Evolutionary conservation across 2,797 vertebrate genomes (phyloP).

Genomic region (Florisuga fusca): DNA sequence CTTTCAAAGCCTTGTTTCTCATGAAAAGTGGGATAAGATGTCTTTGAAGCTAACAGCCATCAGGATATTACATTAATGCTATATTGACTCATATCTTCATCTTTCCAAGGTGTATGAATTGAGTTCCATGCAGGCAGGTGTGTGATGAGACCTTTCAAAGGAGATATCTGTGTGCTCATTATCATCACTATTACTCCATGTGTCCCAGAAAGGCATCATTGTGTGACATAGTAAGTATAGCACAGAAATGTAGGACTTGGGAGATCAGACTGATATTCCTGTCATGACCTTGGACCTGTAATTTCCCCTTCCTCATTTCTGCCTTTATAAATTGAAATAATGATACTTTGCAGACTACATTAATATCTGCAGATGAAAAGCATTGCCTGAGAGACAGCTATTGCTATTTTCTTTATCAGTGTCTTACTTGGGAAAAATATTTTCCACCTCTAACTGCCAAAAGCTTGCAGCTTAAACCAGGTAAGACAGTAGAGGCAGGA

Average conservation of each 20-base stretch:
- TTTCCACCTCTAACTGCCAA: not conserved
- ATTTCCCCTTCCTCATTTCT: conserved; percentile 44
- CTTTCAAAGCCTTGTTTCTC: conserved; percentile 49
- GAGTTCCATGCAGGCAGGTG: conserved; percentile 1
- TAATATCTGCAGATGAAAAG: conserved; percentile 21
- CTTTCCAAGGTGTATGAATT: conserved; percentile 44
- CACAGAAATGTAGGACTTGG: not conserved
- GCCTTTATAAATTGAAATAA: conserved; percentile 23
- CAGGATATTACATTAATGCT: conserved; percentile 47
- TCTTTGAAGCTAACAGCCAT: conserved; percentile 57
- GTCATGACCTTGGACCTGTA: not conserved
- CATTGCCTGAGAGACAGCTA: not conserved
- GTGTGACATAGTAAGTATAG: not conserved
- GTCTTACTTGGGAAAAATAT: not conserved
- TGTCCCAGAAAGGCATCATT: not conserved
- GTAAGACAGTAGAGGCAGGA: not conserved
- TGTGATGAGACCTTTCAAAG: conserved; percentile 47
- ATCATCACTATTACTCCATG: not conserved
- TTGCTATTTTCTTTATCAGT: not conserved
- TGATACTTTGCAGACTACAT: not conserved
- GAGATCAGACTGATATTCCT: not conserved
- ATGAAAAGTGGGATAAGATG: conserved; percentile 22
- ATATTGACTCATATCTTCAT: conserved; percentile 55
- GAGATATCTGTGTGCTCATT: conserved; percentile 9
- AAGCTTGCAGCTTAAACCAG: not conserved